Base-by-base conservation (phyloP, 2,888 invertebrate species). In the Eristalinus sepulchralis region DNA sequence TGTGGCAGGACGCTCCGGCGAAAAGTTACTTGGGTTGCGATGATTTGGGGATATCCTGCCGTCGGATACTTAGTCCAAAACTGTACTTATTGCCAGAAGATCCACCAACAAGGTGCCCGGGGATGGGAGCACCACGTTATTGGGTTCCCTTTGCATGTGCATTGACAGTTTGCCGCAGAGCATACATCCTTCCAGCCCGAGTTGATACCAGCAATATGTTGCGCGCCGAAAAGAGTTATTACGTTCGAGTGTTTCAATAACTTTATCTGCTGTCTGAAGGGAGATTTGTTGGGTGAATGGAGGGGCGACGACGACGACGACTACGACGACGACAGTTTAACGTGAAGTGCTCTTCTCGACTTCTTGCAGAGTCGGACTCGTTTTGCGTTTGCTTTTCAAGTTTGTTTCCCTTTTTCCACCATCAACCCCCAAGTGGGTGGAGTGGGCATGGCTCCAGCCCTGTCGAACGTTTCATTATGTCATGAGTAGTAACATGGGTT, bases 191-290 rank as follows among this genome's bases (percentile, higher is more conserved):
- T 60, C 13, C n/a, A n/a, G n/a, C 10, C 27, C n/a, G 20, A 9
- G 57, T 75, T 75, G 75, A 75, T 81, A 34, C 63, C 17, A 64
- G 63, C 75, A 75, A 81, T 81, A 75, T 81, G 81, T 81, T 81
- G 81, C 68, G 68, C 75, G 68, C 57, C 68, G 11, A 81, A 81
- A 75, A 81, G 81, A 81, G 81, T 81, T 81, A 81, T 81, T 81
- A 75, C 64, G 24, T 81, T 75, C 75, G 75, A 81, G 81, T 81
- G 81, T 68, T 81, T 81, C 81, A 81, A 81, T 81, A 75, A 81
- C 81, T 81, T 75, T 73, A 73, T 81, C 64, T 64, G 47, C 64
- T 64, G 47, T 47, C 17, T 17, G 47, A 75, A 75, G 47, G 75
- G 39, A 75, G 75, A 64, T 63, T 57, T 55, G 75, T 34, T 20